These are phyloP conservation scores for Pogonophryne albipinna DNA, from an alignment of 2,797 vertebrate species.

Conservation along the genomic window DNA sequence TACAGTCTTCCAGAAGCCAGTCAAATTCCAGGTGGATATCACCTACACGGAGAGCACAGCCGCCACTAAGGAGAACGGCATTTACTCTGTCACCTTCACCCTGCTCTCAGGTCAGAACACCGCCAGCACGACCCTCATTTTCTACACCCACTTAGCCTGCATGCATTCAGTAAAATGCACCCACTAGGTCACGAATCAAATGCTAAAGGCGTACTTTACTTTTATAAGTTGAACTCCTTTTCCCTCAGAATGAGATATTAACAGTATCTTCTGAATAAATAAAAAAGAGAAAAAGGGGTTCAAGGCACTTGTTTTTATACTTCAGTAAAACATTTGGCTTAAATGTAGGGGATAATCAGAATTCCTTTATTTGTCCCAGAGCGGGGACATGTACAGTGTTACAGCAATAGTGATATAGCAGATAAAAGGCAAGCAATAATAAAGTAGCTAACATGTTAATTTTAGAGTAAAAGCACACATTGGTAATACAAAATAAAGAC, in stretches of 20 bases:
- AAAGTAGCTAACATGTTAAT: too few relatives aligned
- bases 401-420: too few relatives aligned
- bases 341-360: background rate
- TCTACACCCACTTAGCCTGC: background rate
- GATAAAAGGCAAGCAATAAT: too few relatives aligned
- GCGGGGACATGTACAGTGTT: too few relatives aligned
- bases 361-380: too few relatives aligned
- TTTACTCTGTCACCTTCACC: slow-evolving; percentile 99
- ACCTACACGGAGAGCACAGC: slow-evolving; percentile 97
- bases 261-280: background rate
- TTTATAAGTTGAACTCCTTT: background rate
- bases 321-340: background rate
- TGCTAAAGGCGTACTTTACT: background rate
- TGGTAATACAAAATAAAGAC: too few relatives aligned
- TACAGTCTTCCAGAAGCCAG: slow-evolving; percentile 98
- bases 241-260: background rate
- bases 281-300: background rate
- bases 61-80: slow-evolving; percentile 95
- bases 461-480: too few relatives aligned
- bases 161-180: background rate
- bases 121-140: background rate
- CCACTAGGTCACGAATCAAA: background rate
- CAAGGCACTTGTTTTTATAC: background rate
- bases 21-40: slow-evolving; percentile 99
- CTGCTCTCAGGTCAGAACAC: slow-evolving; percentile 92